Base-by-base conservation (phyloP, 2,888 invertebrate genomes). In the Arrhopalites spinosus region DNA sequence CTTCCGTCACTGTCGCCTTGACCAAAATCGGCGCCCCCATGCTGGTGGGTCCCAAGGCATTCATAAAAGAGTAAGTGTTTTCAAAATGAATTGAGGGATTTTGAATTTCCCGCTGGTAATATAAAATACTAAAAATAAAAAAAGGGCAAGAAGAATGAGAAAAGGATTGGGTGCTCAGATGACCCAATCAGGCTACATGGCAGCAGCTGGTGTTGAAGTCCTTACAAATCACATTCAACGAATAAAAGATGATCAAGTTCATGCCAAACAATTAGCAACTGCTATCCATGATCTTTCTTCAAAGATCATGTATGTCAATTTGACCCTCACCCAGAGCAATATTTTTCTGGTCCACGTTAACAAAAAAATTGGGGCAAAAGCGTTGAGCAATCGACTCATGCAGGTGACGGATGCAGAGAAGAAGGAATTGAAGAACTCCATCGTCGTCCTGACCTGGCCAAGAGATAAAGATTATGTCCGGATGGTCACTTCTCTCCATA, bases 161-260 rank as follows among this genome's bases (percentile, higher is more conserved):
- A 97, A 98, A 87, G 93, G 91, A 67, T 85, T 98, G 61, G 98
- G 98, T 27, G 98, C 98, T 43, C 96, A 93, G 0, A 94, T 96
- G 95, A 88, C 98, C 74, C 98, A 98, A 87, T 90, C 89, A 56
- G 98, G 98, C 5, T 88, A 96, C 64, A 84, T 98, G 71, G 97
- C 96, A 0, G 96, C 96, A 0, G 93, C 96, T 0, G 96, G 95
- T 0, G 84, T 94, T 2, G 91, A 93, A 30, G 93, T 94, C 0
- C 85, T 98, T n/a, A 90, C 92, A 78, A 83, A 86, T 50, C 90
- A 92, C 83, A 88, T 91, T 7, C 91, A 92, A 0, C 86, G 89
- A 59, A 87, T 98, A 43, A 85, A 85, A 2, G 87, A 89, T 0
- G 97, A 97, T 86, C 96, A 98, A 85, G 87, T 87, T 72, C 89